Conservation (phyloP, 2,797 vertebrate species). For the Sebastes reedi region DNA sequence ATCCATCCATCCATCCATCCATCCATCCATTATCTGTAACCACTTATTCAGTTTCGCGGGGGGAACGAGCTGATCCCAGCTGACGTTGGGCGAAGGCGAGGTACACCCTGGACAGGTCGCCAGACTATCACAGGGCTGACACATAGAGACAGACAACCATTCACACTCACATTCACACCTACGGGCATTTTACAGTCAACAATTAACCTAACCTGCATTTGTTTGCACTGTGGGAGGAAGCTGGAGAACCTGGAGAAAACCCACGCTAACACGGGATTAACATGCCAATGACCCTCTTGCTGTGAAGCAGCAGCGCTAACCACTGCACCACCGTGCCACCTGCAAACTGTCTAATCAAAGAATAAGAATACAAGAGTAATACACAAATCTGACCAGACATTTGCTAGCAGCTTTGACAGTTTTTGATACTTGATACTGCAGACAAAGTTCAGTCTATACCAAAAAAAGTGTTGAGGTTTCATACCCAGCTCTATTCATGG, state of each 20-base stretch:
- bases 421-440: neutral
- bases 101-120: neutral
- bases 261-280: neutral
- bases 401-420: neutral
- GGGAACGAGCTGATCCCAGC: neutral
- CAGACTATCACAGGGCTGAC: neutral
- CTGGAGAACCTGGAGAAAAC: neutral
- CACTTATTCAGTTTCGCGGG: too few species aligned
- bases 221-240: neutral
- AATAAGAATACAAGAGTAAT: neutral
- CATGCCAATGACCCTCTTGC: neutral
- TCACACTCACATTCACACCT: neutral
- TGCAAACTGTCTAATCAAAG: neutral
- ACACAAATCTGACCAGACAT: neutral
- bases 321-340: neutral
- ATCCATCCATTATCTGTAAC: too few species aligned
- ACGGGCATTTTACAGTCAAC: neutral
- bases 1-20: too few species aligned
- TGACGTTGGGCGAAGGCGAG: too few species aligned
- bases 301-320: neutral
- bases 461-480: neutral
- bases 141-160: neutral
- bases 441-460: neutral
- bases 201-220: neutral
- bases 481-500: neutral